Evolutionary conservation across 2,888 invertebrate genomes (phyloP).

Genomic region (Oxyscelio sp.): DNA sequence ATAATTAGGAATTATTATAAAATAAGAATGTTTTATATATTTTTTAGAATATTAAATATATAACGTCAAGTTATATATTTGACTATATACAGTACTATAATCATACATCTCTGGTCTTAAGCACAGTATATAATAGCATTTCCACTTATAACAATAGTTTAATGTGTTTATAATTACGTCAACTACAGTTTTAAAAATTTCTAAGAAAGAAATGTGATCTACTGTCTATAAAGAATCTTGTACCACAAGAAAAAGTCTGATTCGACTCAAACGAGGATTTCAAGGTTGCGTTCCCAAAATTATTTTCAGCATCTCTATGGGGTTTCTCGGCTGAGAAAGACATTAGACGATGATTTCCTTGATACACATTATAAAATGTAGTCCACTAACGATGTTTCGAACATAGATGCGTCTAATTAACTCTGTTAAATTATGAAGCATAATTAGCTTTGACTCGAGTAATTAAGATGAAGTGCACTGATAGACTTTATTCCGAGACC

Average conservation of each 20-base stretch:
- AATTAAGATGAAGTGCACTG: conserved; percentile 42
- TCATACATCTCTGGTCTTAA: too few species aligned
- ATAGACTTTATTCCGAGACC: conserved; percentile 12
- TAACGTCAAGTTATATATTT: too few species aligned
- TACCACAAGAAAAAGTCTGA: conserved; percentile 13
- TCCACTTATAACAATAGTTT: too few species aligned
- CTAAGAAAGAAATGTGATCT: too few species aligned
- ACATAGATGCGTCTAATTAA: conserved; percentile 26
- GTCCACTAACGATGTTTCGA: conserved; percentile 16
- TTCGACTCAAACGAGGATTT: conserved; percentile 20
- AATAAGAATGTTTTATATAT: too few species aligned
- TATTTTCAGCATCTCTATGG: conserved; percentile 38
- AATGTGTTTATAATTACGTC: too few species aligned
- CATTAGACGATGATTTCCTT: neutral
- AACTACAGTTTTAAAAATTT: too few species aligned
- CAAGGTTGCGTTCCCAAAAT: conserved; percentile 42
- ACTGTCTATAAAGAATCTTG: too few species aligned
- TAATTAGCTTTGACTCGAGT: conserved; percentile 32
- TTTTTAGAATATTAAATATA: too few species aligned
- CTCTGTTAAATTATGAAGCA: conserved; percentile 27
- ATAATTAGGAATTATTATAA: too few species aligned
- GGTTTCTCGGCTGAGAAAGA: conserved; percentile 28
- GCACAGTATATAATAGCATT: too few species aligned
- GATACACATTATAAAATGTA: neutral
- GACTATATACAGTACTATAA: too few species aligned